phyloP scores from a whole-genome alignment of 1,140 invertebrate species.

The Camponotus vicinus region DNA sequence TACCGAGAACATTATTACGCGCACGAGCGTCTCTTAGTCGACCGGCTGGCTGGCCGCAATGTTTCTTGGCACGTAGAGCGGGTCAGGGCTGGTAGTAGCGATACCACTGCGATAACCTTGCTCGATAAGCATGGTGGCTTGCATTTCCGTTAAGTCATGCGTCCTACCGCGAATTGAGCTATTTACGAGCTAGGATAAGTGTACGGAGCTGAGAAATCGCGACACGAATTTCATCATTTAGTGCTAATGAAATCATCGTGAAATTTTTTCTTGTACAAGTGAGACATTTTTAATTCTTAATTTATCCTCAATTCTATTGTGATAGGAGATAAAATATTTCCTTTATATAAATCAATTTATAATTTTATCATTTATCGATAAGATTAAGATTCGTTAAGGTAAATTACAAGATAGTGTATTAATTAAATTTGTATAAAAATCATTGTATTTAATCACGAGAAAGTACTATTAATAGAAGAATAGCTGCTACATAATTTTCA shows the following conservation, averaged over 20 bases:
- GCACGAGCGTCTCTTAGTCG: slow-evolving; percentile 40
- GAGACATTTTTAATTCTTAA: neutral
- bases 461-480: neutral
- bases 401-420: neutral
- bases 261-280: neutral
- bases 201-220: neutral
- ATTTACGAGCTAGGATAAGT: slow-evolving; percentile 35
- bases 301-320: neutral
- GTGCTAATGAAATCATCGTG: neutral
- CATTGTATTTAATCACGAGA: neutral
- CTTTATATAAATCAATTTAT: neutral
- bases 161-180: slow-evolving; percentile 53
- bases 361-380: neutral
- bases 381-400: no score
- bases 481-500: neutral
- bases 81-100: slow-evolving; percentile 52
- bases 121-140: slow-evolving; percentile 56
- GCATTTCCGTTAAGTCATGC: slow-evolving; percentile 57
- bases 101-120: slow-evolving; percentile 59
- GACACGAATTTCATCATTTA: neutral
- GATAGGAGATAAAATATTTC: neutral
- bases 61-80: slow-evolving; percentile 63
- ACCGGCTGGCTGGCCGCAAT: slow-evolving; percentile 36
- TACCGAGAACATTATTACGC: slow-evolving; percentile 60
- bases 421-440: neutral